Evolutionary conservation across 2,888 invertebrate genomes (phyloP).

Genomic region (Punctoribates punctum): DNA sequence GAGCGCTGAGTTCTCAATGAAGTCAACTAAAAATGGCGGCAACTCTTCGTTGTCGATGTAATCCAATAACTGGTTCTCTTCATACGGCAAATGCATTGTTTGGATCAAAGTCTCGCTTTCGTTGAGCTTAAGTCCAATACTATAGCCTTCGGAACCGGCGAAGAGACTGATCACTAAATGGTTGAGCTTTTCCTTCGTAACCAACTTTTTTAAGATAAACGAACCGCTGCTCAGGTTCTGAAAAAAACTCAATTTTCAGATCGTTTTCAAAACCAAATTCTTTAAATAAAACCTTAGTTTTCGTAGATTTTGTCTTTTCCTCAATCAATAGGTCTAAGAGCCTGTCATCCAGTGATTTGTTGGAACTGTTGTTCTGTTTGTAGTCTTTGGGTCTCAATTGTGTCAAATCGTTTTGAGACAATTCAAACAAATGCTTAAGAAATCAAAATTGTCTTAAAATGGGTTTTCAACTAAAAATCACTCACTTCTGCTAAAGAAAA

Average conservation of each 20-base stretch:
- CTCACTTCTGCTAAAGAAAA: constrained; percentile 15
- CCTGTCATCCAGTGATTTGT: constrained; percentile 9
- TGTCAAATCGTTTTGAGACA: constrained; percentile 34
- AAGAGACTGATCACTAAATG: constrained; percentile 85
- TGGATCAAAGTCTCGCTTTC: constrained; percentile 49
- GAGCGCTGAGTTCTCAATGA: constrained; percentile 63
- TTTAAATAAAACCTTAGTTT: constrained; percentile 9
- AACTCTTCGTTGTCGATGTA: constrained; percentile 87
- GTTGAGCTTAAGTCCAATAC: constrained; percentile 52
- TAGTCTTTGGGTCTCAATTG: constrained; percentile 14
- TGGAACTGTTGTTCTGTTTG: not conserved
- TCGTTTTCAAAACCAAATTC: not conserved
- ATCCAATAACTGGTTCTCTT: constrained; percentile 73
- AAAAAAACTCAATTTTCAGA: not conserved
- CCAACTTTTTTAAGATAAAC: constrained; percentile 67
- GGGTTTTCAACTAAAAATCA: not conserved
- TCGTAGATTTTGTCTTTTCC: not conserved
- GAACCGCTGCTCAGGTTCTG: constrained; percentile 26
- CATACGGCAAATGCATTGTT: constrained; percentile 63
- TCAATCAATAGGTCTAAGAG: constrained; percentile 10
- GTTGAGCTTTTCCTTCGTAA: constrained; percentile 77
- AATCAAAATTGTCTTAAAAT: not conserved
- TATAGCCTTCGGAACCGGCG: constrained; percentile 87
- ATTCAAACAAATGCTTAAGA: constrained; percentile 16
- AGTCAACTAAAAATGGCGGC: constrained; percentile 77